Conservation (phyloP, 2,888 invertebrate genomes). For the Lissocephala sabroskyi region DNA sequence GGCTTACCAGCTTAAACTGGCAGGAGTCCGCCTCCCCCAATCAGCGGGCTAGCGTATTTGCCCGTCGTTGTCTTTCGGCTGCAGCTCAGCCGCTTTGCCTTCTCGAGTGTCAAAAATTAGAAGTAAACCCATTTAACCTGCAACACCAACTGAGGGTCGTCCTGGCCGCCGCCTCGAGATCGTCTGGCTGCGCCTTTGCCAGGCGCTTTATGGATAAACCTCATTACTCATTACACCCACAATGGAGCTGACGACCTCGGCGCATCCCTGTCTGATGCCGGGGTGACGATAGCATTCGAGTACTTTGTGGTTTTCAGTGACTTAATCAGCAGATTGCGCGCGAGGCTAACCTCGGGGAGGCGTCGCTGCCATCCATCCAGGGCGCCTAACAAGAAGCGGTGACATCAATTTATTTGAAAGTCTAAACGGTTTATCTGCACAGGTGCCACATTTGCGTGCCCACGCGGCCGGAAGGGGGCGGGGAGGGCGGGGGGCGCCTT, state of each 20-base stretch:
- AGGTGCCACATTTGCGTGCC: slow-evolving; percentile 20
- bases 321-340: slow-evolving; percentile 24
- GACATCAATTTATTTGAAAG: slow-evolving; percentile 26
- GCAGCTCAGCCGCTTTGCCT: no score
- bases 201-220: slow-evolving; percentile 18
- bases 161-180: no score
- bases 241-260: no score
- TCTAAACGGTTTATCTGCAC: slow-evolving; percentile 26
- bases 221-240: slow-evolving; percentile 22
- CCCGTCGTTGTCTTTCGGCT: no score
- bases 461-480: neutral
- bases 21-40: no score
- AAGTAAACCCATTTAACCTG: slow-evolving; percentile 1
- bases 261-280: neutral
- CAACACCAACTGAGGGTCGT: neutral
- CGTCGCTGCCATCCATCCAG: slow-evolving; percentile 8
- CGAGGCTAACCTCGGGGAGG: neutral
- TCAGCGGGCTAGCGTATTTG: no score
- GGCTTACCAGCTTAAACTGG: no score
- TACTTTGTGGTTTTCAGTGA: slow-evolving; percentile 23
- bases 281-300: slow-evolving; percentile 7
- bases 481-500: neutral
- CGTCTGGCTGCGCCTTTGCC: neutral
- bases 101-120: no score
- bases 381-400: slow-evolving; percentile 9